A percentile compares a stretch with the other conserved stretches of the same genome.
These are phyloP conservation scores for Stictocephala bisonia DNA, from an alignment of 2,888 invertebrate genomes.

Conservation along the genomic window DNA sequence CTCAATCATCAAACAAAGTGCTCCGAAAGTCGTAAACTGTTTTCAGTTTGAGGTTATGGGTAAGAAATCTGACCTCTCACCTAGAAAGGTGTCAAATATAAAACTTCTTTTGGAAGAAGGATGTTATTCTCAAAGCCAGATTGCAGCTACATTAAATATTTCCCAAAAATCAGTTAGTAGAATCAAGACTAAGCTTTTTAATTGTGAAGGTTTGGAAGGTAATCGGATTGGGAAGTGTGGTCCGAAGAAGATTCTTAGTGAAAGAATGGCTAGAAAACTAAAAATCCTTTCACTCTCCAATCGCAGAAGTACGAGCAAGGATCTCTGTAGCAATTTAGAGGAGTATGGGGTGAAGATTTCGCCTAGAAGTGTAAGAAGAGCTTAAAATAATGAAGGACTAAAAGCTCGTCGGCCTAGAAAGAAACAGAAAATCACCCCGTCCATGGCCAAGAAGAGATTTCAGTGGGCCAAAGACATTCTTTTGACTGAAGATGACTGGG, in stretches of 20 bases:
- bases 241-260: conserved; percentile 37
- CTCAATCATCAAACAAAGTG: no score
- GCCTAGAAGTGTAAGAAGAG: conserved; percentile 31
- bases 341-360: conserved; percentile 40
- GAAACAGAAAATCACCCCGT: conserved; percentile 43
- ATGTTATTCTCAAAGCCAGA: conserved; percentile 38
- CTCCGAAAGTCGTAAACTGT: no score
- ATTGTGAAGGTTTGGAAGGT: conserved; percentile 1
- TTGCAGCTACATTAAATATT: conserved; percentile 32
- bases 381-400: conserved; percentile 31
- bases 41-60: no score
- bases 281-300: conserved; percentile 14
- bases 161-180: conserved; percentile 46
- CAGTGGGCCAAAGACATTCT: conserved; percentile 35
- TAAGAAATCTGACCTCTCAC: no score
- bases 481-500: conserved; percentile 1
- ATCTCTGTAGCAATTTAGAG: not conserved
- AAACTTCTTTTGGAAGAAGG: conserved; percentile 40
- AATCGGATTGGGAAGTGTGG: conserved; percentile 43
- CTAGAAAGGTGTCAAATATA: no score
- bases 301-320: conserved; percentile 3
- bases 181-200: conserved; percentile 21
- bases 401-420: conserved; percentile 35
- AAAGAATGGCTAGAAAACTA: conserved; percentile 41
- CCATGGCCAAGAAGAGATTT: conserved; percentile 42